A percentile compares a stretch with the other conserved stretches of the same genome.
Conservation (phyloP, 2,888 invertebrate species). For the Hemicrepidius hirtus region DNA sequence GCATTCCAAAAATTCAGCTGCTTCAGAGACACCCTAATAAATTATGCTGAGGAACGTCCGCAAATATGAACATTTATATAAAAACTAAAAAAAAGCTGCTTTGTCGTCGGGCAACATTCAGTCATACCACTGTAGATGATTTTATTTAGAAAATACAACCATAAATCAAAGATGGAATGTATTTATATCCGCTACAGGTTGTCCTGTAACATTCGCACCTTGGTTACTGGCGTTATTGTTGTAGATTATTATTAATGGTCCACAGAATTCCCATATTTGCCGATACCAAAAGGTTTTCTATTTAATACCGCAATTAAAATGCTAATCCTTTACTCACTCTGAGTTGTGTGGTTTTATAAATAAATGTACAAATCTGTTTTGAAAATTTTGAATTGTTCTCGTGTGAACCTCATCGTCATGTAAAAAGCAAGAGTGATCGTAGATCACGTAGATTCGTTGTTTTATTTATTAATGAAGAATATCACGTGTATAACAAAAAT, state of each 20-base stretch:
- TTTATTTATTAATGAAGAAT: too few species aligned
- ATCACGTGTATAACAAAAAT: too few species aligned
- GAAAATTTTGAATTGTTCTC: background rate
- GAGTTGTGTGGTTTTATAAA: background rate
- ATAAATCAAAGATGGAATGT: constrained; percentile 44
- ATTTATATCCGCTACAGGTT: constrained; percentile 40
- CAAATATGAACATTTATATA: constrained; percentile 14
- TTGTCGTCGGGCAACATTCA: constrained; percentile 2
- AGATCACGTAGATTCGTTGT: too few species aligned
- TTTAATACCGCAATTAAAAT: constrained; percentile 27
- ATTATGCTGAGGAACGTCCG: constrained; percentile 2
- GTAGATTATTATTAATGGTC: constrained; percentile 29
- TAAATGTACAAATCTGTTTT: background rate
- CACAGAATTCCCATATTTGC: constrained; percentile 29
- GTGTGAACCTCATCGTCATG: background rate
- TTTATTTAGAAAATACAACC: constrained; percentile 40
- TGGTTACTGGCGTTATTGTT: constrained; percentile 28
- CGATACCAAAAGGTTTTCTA: background rate
- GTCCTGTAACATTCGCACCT: constrained; percentile 37
- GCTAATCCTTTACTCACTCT: constrained; percentile 13
- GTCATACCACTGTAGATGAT: constrained; percentile 31
- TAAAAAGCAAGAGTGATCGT: background rate
- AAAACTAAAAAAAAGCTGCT: constrained; percentile 6
- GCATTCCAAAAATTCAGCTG: constrained; percentile 1
- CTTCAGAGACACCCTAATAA: background rate